Base-by-base conservation (phyloP, 2,113 vertebrate species). In the Cariama cristata region DNA sequence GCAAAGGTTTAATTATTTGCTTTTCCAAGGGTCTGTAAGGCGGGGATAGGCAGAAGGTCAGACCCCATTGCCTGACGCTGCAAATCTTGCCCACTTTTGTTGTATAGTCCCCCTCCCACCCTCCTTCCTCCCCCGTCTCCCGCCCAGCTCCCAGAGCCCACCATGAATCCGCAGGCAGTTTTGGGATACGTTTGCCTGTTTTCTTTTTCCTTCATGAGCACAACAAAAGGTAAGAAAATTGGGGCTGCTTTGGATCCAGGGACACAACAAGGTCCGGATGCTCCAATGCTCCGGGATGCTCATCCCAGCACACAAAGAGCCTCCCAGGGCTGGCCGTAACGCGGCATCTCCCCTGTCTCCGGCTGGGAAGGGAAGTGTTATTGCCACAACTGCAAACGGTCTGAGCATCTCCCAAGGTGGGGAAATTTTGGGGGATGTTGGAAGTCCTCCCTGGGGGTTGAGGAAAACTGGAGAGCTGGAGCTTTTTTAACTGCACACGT, bases 1-100 rank as follows among this genome's bases (percentile, higher is more conserved):
- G 40, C 88, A 81, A 53, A 79, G 28, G 92, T 95, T 97, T 97
- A 90, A 95, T 98, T 60, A 97, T 97, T 98, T 93, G 88, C 95
- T 88, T 93, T 88, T 50, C 40, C 21, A 32, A 13, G 79, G 74
- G 32, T 49, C 87, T 23, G 71, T 11, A 16, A 95, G 73, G 66
- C 89, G n/a, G 77, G 77, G 94, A 93, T 0, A 69, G 76, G 79
- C 73, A 90, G 90, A 52, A 66, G 88, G 86, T 49, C 12, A 7
- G 88, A 85, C 76, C 81, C 56, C 74, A 28, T 8, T 9, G 47
- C 63, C 88, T 71, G 90, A 72, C 89, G 4, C 62, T 49, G 59
- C 80, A 21, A 1, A 79, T 73, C 86, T 33, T 6, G 20, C 67
- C 55, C 30, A 9, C 82, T 87, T 90, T 53, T 73, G 28, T 80